phyloP scores from a whole-genome alignment of 2,113 vertebrate genomes.

The Indicator indicator region DNA sequence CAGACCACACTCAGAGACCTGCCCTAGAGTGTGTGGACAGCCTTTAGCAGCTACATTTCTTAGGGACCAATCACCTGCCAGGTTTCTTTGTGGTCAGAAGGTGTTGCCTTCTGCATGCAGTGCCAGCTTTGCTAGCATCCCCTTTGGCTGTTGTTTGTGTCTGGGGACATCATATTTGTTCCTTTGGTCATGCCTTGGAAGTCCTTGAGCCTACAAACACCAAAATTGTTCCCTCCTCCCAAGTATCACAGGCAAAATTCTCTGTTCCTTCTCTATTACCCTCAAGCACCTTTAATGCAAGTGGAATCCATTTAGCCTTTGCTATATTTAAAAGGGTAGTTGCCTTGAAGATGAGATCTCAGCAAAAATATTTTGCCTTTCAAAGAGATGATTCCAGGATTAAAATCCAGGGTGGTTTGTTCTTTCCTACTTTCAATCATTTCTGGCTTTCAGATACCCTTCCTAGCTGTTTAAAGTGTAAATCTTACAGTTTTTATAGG shows the following conservation, averaged over 20 bases:
- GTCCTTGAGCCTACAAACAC: neutral
- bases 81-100: neutral
- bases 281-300: neutral
- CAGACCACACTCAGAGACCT: neutral
- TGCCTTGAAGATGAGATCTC: conserved; percentile 3
- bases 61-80: neutral
- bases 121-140: neutral
- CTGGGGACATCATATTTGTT: neutral
- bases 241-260: neutral
- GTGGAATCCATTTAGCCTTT: neutral
- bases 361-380: conserved; percentile 47
- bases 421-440: neutral
- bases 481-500: conserved; percentile 24
- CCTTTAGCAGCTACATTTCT: neutral
- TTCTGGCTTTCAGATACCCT: conserved; percentile 5
- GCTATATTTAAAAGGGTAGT: neutral
- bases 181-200: neutral
- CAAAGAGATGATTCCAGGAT: conserved; percentile 37
- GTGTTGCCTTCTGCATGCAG: neutral
- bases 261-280: neutral
- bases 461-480: conserved; percentile 21
- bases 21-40: neutral
- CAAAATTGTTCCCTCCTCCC: neutral
- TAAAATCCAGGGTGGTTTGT: conserved; percentile 23
- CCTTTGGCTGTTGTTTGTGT: neutral